phyloP scores from a whole-genome alignment of 1,140 invertebrate genomes.

The Drosophila sechellia region DNA sequence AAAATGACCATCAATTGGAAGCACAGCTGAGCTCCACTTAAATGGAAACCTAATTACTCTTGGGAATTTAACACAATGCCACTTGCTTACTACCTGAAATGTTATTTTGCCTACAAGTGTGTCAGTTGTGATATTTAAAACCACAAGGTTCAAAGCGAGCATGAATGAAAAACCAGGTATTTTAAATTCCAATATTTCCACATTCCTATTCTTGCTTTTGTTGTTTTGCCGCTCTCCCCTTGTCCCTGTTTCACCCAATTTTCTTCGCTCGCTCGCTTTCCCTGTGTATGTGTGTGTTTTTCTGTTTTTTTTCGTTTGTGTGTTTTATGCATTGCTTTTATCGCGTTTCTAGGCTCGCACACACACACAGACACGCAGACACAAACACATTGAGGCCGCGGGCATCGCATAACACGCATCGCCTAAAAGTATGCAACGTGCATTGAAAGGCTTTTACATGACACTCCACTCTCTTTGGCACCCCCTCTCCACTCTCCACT shows the following conservation, averaged over 20 bases:
- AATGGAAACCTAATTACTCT: neutral
- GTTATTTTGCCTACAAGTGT: no score
- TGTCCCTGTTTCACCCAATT: slow-evolving; percentile 21
- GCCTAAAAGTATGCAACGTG: slow-evolving; percentile 78
- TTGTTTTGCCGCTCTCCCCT: neutral
- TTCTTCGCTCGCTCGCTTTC: slow-evolving; percentile 30
- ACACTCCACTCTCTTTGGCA: slow-evolving; percentile 39
- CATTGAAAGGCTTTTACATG: slow-evolving; percentile 79
- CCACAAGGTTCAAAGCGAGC: no score
- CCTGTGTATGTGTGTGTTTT: neutral
- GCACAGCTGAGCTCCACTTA: neutral
- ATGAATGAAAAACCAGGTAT: slow-evolving; percentile 1
- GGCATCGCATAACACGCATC: slow-evolving; percentile 55
- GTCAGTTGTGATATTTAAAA: neutral
- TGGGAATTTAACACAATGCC: neutral
- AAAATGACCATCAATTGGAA: slow-evolving; percentile 9
- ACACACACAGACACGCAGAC: slow-evolving; percentile 23
- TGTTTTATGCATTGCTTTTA: slow-evolving; percentile 82
- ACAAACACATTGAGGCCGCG: slow-evolving; percentile 16
- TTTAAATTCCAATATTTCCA: slow-evolving; percentile 9
- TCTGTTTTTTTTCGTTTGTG: slow-evolving; percentile 20
- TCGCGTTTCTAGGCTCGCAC: slow-evolving; percentile 70
- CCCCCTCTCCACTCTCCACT: no score
- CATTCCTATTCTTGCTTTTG: slow-evolving; percentile 17
- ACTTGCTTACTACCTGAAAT: no score